phyloP scores from a whole-genome alignment of 2,797 vertebrate genomes.

The Eleutherodactylus coqui region DNA sequence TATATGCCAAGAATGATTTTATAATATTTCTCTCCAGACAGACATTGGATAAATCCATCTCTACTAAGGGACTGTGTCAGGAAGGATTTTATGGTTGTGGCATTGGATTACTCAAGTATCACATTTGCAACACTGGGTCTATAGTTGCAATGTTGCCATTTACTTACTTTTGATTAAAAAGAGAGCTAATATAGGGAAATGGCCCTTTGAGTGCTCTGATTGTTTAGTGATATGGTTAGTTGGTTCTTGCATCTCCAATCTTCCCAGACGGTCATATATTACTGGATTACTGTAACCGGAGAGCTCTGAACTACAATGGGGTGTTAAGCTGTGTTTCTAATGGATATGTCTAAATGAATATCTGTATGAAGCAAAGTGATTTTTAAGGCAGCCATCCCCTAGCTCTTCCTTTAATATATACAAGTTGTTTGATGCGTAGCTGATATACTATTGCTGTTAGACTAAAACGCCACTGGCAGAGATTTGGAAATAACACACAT shows the following conservation, averaged over 20 bases:
- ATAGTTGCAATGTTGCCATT: background rate
- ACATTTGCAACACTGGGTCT: background rate
- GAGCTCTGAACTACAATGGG: background rate
- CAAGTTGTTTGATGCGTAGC: constrained; percentile 5
- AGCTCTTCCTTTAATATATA: constrained; percentile 35
- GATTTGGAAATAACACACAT: constrained; percentile 10
- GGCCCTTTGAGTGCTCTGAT: background rate
- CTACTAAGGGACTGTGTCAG: background rate
- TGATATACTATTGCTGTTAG: background rate
- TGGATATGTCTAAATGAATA: constrained; percentile 18
- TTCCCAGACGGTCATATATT: constrained; percentile 17
- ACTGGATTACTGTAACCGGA: constrained; percentile 6
- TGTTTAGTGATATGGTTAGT: constrained; percentile 26
- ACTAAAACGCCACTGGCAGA: constrained; percentile 16
- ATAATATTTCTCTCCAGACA: background rate
- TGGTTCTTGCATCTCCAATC: constrained; percentile 19
- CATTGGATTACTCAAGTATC: background rate
- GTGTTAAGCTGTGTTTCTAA: constrained; percentile 39
- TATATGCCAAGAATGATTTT: background rate
- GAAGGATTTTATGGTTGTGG: background rate
- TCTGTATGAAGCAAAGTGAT: constrained; percentile 21
- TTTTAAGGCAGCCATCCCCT: constrained; percentile 34
- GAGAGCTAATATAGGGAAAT: background rate
- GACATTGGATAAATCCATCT: background rate
- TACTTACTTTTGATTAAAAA: constrained; percentile 34